Evolutionary conservation across 2,888 invertebrate genomes (phyloP), one percentile per base, ranked within the genome.

Genomic region (Acleris sparsana): DNA sequence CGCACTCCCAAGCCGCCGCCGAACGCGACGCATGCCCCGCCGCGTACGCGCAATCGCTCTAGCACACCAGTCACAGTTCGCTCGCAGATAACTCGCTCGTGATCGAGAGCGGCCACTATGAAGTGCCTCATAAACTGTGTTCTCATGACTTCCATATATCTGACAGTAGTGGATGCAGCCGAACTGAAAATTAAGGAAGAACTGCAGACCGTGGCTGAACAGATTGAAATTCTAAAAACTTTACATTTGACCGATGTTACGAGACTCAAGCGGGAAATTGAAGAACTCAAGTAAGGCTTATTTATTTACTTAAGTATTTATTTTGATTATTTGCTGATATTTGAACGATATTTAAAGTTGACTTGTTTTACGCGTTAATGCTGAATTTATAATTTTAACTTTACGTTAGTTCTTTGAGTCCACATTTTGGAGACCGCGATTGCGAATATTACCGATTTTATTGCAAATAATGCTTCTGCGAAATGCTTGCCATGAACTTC

Each of bases 281-380:
- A 84, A 4, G 84, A 86, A 13, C 74, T 91, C 17, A 90, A 85
- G 91, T 90, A 84, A 89, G 89, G 63, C 51, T 20, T 33, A 39
- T 13, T 13, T 39, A 39, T 13, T 13, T 39, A 39, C 33, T 9
- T 33, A 3, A 3, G 2, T 33, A 33, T 9, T 9, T 33, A 13
- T 39, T 5, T 39, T 39, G 39, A 39, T 13, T 13, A 4, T 39
- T 13, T 39, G 33, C 39, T 25, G 25, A 13, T 13, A 13, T 39
- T 13, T 13, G 13, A 39, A 39, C 39, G 5, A 39, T 39, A 4
- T 39, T 39, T 0, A 39, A 13, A 13, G 39, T 13, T 39, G 2
- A 1, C 39, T 4, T 39, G 39, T 13, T 39, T 39, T 11, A 13
- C 11, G 39, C 39, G 3, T 39, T 13, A 13, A 13, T 39, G 1